Evolutionary conservation across 2,888 invertebrate genomes (phyloP).

Genomic region (Xestia ashworthii): DNA sequence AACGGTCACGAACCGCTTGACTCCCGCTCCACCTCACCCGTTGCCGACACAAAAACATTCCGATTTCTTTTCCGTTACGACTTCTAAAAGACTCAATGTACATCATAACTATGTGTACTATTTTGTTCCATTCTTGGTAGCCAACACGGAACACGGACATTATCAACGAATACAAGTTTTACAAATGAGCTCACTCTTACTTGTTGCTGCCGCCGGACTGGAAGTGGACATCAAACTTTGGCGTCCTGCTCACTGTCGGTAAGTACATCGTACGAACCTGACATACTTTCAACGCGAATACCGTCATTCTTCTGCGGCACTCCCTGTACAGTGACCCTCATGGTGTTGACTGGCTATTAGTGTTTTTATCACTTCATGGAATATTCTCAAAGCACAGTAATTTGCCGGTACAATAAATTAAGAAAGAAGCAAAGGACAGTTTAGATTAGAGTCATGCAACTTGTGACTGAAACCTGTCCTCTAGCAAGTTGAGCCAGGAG

Average conservation of each 20-base stretch:
- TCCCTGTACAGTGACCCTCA: background rate
- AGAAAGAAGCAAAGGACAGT: background rate
- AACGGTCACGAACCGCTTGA: conserved; percentile 51
- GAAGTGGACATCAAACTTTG: background rate
- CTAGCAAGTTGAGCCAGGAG: background rate
- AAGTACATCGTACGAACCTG: background rate
- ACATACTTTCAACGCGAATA: background rate
- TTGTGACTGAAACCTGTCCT: background rate
- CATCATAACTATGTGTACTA: conserved; percentile 2
- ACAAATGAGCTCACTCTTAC: conserved; percentile 13
- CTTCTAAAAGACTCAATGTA: conserved; percentile 16
- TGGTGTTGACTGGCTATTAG: no score
- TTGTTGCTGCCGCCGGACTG: background rate
- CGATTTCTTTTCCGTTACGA: conserved; percentile 51
- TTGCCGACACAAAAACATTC: conserved; percentile 25
- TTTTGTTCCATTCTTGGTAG: conserved; percentile 14
- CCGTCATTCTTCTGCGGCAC: background rate
- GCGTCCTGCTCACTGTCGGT: background rate
- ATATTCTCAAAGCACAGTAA: background rate
- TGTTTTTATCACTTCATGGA: no score
- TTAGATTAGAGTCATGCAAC: background rate
- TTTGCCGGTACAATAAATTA: background rate
- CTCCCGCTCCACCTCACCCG: conserved; percentile 30
- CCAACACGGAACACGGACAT: background rate
- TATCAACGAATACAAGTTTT: background rate